phyloP scores from a whole-genome alignment of 2,888 invertebrate genomes.

The Parnassius smintheus region DNA sequence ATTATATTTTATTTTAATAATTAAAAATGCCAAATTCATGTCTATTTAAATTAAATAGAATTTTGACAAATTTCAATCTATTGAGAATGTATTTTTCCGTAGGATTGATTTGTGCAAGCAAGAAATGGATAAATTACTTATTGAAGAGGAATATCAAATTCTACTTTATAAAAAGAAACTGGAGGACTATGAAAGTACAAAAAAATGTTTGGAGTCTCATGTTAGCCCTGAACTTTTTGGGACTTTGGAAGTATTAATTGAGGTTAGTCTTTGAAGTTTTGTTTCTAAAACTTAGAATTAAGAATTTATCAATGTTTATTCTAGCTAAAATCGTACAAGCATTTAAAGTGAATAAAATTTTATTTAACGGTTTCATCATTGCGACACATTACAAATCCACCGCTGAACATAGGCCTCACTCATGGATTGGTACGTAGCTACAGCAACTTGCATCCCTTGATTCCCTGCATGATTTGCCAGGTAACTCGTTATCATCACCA shows the following conservation, averaged over 20 bases:
- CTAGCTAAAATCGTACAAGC: no score
- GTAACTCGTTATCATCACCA: no score
- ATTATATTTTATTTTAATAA: no score
- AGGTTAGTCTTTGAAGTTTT: constrained; percentile 38
- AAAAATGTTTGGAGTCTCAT: constrained; percentile 35
- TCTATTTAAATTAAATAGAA: no score
- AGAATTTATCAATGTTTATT: no score
- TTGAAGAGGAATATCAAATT: constrained; percentile 43
- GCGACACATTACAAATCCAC: no score
- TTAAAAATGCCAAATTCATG: not conserved
- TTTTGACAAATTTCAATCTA: constrained; percentile 3
- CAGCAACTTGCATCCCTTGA: no score
- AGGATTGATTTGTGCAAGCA: constrained; percentile 47
- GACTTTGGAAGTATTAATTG: constrained; percentile 44
- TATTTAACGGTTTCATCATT: no score
- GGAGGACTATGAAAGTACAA: constrained; percentile 41
- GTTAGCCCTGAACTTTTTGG: constrained; percentile 38
- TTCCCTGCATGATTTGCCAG: no score
- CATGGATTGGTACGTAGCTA: no score
- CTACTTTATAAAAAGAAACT: constrained; percentile 39
- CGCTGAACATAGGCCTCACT: no score
- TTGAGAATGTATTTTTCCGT: constrained; percentile 32
- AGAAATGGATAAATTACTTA: constrained; percentile 40
- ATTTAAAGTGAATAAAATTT: no score
- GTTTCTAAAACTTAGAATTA: not conserved